Evolutionary conservation across 1,140 invertebrate species (phyloP), one percentile per base, ranked within the genome.

Genomic region (Schlechtendalia chinensis): DNA sequence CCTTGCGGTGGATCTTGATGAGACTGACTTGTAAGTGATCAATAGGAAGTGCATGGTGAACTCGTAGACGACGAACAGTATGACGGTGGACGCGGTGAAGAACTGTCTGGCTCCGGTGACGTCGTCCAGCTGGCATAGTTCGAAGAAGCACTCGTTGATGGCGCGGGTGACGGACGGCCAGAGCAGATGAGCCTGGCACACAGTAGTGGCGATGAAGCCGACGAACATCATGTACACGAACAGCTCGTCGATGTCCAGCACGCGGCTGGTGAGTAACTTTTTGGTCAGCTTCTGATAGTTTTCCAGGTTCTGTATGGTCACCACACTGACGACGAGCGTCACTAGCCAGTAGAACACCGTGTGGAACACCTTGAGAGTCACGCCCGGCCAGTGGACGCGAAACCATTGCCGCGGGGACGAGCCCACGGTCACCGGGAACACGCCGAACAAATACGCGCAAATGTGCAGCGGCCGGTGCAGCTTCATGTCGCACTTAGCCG

Each of bases 21-120:
- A 12, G 1, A 77, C 72, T 77, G 10, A 77, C 72, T 77, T 77
- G 72, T 58, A 53, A 29, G 47, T 77, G 54, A 77, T 45, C 0
- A 77, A 1, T 12, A 77, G 10, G 24, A 22, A 58, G n/a, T 77
- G 59, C 72, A 77, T 77, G n/a, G 32, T 54, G 19, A 77, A 59
- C 22, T 77, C 72, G 29, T 58, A 45, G 32, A 17, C n/a, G 29
- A 56, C 19, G 14, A 77, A 39, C 1, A 59, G 5, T 19, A 77
- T 29, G 53, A 59, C 5, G 72, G 54, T 5, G 22, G 22, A 77
- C 6, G 72, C 72, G 1, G 72, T 22, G 22, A 59, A 59, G 39
- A 39, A 22, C n/a, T 77, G 72, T 32, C 56, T 39, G 29, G 16
- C 12, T 1, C 29, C 72, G 22, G 32, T 17, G 56, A 77, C 32